Conservation (phyloP, 2,113 vertebrate species). For the Gopherus flavomarginatus region DNA sequence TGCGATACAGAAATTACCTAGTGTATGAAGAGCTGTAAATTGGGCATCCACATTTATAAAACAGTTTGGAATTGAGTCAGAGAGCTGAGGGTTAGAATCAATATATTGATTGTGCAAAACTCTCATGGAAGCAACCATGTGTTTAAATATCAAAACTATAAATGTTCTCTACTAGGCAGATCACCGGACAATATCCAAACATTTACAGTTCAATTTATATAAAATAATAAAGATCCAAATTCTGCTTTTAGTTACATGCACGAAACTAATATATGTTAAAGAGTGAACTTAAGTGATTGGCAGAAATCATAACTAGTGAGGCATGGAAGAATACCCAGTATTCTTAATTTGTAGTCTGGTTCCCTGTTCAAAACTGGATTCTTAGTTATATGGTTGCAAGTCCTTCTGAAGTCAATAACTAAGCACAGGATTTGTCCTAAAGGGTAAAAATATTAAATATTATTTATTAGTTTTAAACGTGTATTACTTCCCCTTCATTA, state of each 20-base stretch:
- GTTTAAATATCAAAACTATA: not conserved
- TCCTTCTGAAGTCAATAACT: not conserved
- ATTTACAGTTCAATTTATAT: not conserved
- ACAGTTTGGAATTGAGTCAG: not conserved
- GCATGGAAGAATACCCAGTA: accelerated
- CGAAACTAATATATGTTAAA: not conserved
- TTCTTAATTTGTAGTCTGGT: accelerated
- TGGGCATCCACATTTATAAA: not conserved
- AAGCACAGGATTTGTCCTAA: not conserved
- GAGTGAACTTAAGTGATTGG: not conserved
- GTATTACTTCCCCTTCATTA: not conserved
- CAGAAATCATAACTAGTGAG: not conserved
- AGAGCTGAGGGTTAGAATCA: not conserved
- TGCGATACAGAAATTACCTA: not conserved
- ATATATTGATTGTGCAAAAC: not conserved
- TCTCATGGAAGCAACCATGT: not conserved
- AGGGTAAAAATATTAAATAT: not conserved
- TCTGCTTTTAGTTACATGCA: not conserved
- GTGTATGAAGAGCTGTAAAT: not conserved
- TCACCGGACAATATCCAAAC: not conserved
- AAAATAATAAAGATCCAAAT: not conserved
- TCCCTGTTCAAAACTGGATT: not conserved
- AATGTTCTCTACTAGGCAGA: not conserved
- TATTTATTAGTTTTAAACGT: accelerated
- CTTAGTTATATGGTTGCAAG: not conserved